Base-by-base conservation (phyloP, 2,113 vertebrate genomes). In the Takifugu flavidus region DNA sequence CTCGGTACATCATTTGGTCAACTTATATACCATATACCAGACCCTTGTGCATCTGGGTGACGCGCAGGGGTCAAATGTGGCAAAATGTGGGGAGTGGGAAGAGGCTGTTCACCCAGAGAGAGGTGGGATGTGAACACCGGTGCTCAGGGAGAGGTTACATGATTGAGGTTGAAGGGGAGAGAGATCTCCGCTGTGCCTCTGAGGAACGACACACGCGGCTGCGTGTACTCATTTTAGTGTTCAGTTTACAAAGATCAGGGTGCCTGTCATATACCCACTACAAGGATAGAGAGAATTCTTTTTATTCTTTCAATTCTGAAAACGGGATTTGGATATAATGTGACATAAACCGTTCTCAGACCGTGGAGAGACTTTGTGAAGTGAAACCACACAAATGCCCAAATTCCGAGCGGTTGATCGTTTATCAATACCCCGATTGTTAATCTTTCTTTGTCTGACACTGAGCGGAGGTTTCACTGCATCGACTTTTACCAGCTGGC, bases 351-450 rank as follows among this genome's bases (percentile, higher is more conserved):
- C 5, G 29, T 5, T 29, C 3, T 39, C 34, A 39, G 34, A 6
- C 34, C 11, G 34, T 10, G 4, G 34, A 39, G 34, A 39, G 34
- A 39, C 8, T 39, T 39, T 1, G 1, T 20, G 20, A 20, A 11
- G 34, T 39, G 5, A 39, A 39, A 39, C 34, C 34, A 39, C 7
- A 39, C 34, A 39, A 39, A 39, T 10, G 7, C 34, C 34, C 34
- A 39, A 39, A 39, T 39, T 85, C 82, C 80, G 82, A 60, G 50
- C 25, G 59, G 80, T 69, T 79, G 81, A 80, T 79, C 70, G 71
- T 86, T 85, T 87, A 83, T 90, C 88, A 82, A 82, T 88, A 79
- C 53, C 25, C 31, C 45, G 72, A 62, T 89, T 88, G 85, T 89
- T 83, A 74, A 83, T 87, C 80, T 83, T 65, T 75, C 75, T 76